phyloP scores from a whole-genome alignment of 2,797 vertebrate genomes.

The Gadopsis marmoratus region DNA sequence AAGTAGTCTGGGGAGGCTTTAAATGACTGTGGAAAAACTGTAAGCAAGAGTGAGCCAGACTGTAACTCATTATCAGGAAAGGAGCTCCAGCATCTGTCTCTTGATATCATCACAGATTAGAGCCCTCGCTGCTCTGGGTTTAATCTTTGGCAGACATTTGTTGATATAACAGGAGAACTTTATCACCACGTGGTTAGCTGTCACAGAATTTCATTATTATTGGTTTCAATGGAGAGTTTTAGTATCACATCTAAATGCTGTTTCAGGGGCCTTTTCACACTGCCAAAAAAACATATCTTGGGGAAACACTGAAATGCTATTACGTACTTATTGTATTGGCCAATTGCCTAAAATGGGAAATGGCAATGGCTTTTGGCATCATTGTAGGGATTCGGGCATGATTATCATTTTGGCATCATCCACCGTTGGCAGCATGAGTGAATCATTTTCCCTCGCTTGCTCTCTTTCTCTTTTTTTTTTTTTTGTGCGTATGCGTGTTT shows the following conservation, averaged over 20 bases:
- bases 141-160: slow-evolving; percentile 70
- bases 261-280: slow-evolving; percentile 57
- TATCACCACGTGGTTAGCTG: slow-evolving; percentile 58
- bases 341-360: slow-evolving; percentile 75
- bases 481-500: slow-evolving; percentile 42
- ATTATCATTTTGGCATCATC: slow-evolving; percentile 79
- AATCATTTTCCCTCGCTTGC: slow-evolving; percentile 60
- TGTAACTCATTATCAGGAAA: slow-evolving; percentile 70
- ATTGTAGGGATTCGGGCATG: slow-evolving; percentile 68
- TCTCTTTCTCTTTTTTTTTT: slow-evolving; percentile 39
- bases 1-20: slow-evolving; percentile 53
- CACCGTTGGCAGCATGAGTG: slow-evolving; percentile 64
- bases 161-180: slow-evolving; percentile 67
- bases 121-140: slow-evolving; percentile 57
- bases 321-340: slow-evolving; percentile 79
- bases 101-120: slow-evolving; percentile 72
- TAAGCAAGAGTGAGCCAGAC: slow-evolving; percentile 64
- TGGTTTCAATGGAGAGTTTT: slow-evolving; percentile 72
- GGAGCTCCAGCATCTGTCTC: slow-evolving; percentile 67
- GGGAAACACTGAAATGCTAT: slow-evolving; percentile 78
- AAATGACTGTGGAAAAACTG: slow-evolving; percentile 66
- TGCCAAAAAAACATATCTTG: slow-evolving; percentile 76
- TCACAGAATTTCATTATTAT: slow-evolving; percentile 72
- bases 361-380: slow-evolving; percentile 77
- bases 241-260: slow-evolving; percentile 67